A percentile compares a stretch with the other conserved stretches of the same genome.
Evolutionary conservation across 1,140 invertebrate genomes (phyloP).

Genomic region (Calliopsis andreniformis): DNA sequence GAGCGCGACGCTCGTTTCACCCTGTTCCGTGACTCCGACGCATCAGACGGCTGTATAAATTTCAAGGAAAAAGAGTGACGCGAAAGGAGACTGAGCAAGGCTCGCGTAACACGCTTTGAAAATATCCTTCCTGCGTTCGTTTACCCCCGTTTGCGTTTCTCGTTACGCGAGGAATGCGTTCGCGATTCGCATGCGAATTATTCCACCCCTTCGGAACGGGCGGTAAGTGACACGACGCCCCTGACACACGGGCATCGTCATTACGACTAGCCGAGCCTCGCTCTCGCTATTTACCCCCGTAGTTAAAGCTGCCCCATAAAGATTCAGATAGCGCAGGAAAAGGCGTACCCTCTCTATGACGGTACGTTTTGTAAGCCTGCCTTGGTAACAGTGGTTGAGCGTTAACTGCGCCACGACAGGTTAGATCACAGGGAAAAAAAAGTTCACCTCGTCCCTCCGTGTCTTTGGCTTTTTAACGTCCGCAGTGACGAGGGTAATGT

Average conservation of each 20-base stretch:
- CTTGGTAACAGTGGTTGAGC: conserved; percentile 48
- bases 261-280: conserved; percentile 54
- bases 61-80: background rate
- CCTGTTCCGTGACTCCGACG: conserved; percentile 11
- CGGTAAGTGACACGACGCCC: conserved; percentile 45
- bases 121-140: conserved; percentile 38
- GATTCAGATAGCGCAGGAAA: conserved; percentile 70
- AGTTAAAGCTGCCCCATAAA: conserved; percentile 71
- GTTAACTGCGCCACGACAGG: conserved; percentile 61
- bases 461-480: conserved; percentile 41
- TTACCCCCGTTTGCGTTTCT: conserved; percentile 26
- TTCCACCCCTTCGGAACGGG: conserved; percentile 45
- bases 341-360: conserved; percentile 45
- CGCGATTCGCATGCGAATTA: conserved; percentile 63
- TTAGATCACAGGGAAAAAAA: conserved; percentile 54
- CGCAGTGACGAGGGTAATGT: conserved; percentile 16
- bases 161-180: conserved; percentile 45
- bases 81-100: background rate
- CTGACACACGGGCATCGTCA: conserved; percentile 43
- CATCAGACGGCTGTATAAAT: conserved; percentile 14
- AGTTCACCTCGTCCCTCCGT: background rate
- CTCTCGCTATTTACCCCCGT: conserved; percentile 63
- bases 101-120: background rate
- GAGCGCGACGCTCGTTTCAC: background rate
- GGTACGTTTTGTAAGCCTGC: conserved; percentile 27